Base-by-base conservation (phyloP, 2,113 vertebrate genomes). In the Diglossa brunneiventris region DNA sequence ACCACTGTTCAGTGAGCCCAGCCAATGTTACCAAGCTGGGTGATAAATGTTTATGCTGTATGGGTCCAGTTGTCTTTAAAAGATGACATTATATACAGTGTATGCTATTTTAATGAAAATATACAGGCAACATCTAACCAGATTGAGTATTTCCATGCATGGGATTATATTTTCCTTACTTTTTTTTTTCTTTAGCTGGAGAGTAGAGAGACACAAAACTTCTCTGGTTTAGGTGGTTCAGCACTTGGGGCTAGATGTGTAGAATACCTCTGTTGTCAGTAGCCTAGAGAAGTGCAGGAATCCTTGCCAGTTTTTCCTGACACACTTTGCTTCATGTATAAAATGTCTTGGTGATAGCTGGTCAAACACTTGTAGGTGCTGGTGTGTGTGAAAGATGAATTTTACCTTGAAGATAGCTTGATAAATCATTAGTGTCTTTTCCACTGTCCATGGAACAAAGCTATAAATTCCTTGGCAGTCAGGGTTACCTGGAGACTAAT, bases 401-500 rank as follows among this genome's bases (percentile, higher is more conserved):
- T 90, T 93, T 87, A 64, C 76, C 72, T 88, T 78, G 52, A 64
- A 72, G 83, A 93, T 91, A 46, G 72, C 68, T 72, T 95, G 80
- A 46, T 93, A 94, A 93, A 81, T 92, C 76, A 74, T 93, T 64
- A 86, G 17, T 39, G 53, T 79, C 5, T 37, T 95, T 97, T 94
- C 95, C 81, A 78, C 49, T 94, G 80, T 89, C 83, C 37, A 6
- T 87, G 91, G 92, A 96, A 83, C 0, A 0, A 87, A 92, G 61
- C 89, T 96, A 21, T 93, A 94, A 95, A 95, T 94, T 95, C 91
- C 92, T 97, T 95, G 96, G 96, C 95, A 93, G 61, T 23, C 76
- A 56, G 56, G 35, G 47, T 93, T 94, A 96, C 94, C 92, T 94
- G 85, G 92, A 89, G 85, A 86, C 80, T 89, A 42, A 78, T 96